Base-by-base conservation (phyloP, 2,888 invertebrate genomes). In the Drosophila setosimentum region DNA sequence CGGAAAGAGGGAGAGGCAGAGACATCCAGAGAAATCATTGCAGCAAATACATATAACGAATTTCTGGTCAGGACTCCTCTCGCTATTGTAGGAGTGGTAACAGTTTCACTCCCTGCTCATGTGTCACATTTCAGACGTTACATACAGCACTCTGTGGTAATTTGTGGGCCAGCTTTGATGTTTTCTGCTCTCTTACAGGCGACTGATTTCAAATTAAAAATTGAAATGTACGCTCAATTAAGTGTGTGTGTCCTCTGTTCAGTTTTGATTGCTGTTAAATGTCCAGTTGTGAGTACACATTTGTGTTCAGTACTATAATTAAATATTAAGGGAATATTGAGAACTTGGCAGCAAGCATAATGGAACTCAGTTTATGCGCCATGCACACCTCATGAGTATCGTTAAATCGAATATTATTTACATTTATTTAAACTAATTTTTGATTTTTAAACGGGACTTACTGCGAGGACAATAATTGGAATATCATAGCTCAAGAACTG, bases 171-270 rank as follows among this genome's bases (percentile, higher is more conserved):
- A 60, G 53, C 68, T 67, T 69, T 70, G 60, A 64, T 72, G 54
- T 69, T 66, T 67, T 35, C 72, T 49, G 54, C 55, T 59, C n/a
- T 70, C 27, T 64, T 68, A 71, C 77, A 65, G 59, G 48, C 73
- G 81, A 76, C 76, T 86, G 78, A 70, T 68, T 81, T 58, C 59
- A 83, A 90, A 86, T 83, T 88, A 83, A 90, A 88, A 78, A 65
- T 81, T 73, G 63, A 76, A 76, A 72, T 73, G 66, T 74, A 53
- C 76, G 72, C 66, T 74, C 74, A 89, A 88, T 88, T 86, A 77
- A 72, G 30, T 57, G 21, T 42, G 29, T 18, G 11, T 35, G 24
- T 55, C n/a, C 35, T 54, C 8, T 45, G 42, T 49, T 42, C 45
- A 57, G 66, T 62, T 68, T 66, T 68, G 53, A 68, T 70, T 50